Conservation (phyloP, 1,140 invertebrate species). For the Aphidius ervi region DNA sequence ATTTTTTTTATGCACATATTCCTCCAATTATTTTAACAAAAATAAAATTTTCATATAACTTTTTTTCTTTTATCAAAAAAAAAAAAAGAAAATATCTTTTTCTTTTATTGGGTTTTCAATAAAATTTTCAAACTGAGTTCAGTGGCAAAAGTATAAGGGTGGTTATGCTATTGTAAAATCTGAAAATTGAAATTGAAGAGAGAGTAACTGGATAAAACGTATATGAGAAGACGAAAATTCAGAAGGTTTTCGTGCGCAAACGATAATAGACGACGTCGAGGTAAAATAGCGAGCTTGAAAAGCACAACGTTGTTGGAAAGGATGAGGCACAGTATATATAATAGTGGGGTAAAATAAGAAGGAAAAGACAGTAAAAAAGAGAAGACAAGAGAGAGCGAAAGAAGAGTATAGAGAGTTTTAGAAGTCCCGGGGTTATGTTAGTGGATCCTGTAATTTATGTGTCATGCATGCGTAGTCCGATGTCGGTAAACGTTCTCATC, state of each 20-base stretch:
- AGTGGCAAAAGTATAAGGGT: neutral
- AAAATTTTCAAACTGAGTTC: neutral
- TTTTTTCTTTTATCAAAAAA: too few relatives aligned
- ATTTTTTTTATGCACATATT: too few relatives aligned
- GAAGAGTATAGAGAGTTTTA: neutral
- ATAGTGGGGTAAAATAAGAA: too few relatives aligned
- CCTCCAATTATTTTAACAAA: too few relatives aligned
- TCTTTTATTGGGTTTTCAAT: too few relatives aligned
- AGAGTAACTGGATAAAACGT: slow-evolving; percentile 13
- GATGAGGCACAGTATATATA: too few relatives aligned
- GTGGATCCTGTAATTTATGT: slow-evolving; percentile 26
- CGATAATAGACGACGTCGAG: slow-evolving; percentile 23
- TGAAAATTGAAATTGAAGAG: neutral
- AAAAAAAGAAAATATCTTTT: too few relatives aligned
- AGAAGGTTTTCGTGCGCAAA: slow-evolving; percentile 24
- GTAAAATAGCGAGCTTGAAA: slow-evolving; percentile 21
- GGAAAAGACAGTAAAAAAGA: too few relatives aligned
- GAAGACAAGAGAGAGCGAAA: neutral
- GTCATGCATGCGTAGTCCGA: slow-evolving; percentile 25
- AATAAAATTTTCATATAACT: too few relatives aligned
- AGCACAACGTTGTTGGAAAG: neutral
- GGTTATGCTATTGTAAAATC: too few relatives aligned
- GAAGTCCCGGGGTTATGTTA: slow-evolving; percentile 24
- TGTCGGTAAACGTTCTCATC: slow-evolving; percentile 26
- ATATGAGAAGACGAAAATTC: slow-evolving; percentile 20